These are phyloP conservation scores for Leptonema lineaticorne DNA, from an alignment of 1,140 invertebrate species.

Conservation along the genomic window DNA sequence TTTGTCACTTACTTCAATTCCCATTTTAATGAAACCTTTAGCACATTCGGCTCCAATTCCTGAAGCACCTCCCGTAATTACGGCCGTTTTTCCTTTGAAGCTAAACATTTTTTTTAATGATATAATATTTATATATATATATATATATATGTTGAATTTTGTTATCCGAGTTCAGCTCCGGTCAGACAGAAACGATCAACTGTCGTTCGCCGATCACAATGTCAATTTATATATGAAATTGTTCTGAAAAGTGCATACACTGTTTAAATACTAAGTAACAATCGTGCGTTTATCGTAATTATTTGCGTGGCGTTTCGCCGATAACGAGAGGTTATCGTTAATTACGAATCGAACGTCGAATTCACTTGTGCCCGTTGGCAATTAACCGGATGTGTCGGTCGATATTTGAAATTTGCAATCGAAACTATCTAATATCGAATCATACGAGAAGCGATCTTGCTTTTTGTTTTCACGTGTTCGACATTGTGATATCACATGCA, in stretches of 20 bases:
- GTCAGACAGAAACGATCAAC: background rate
- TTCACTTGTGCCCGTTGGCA: background rate
- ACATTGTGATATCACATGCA: too few species aligned
- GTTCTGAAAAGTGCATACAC: too few species aligned
- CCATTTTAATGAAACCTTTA: slow-evolving; percentile 46
- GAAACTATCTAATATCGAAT: too few species aligned
- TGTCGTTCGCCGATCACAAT: too few species aligned
- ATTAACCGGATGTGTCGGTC: background rate
- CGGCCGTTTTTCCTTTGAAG: slow-evolving; percentile 49
- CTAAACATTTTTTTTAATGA: slow-evolving; percentile 10
- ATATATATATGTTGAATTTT: background rate
- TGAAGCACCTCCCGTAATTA: slow-evolving; percentile 54
- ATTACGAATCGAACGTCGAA: background rate
- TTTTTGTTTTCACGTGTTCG: too few species aligned
- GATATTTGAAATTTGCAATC: background rate
- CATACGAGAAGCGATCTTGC: too few species aligned
- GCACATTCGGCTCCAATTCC: slow-evolving; percentile 51
- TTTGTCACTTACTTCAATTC: slow-evolving; percentile 48
- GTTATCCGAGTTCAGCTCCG: background rate
- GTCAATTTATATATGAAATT: too few species aligned
- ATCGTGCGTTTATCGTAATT: too few species aligned
- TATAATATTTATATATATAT: too few species aligned
- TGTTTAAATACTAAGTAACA: too few species aligned
- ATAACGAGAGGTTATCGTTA: background rate
- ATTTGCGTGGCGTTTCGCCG: too few species aligned